Evolutionary conservation across 1,140 invertebrate genomes (phyloP).

Genomic region (Meloidogyne exigua): DNA sequence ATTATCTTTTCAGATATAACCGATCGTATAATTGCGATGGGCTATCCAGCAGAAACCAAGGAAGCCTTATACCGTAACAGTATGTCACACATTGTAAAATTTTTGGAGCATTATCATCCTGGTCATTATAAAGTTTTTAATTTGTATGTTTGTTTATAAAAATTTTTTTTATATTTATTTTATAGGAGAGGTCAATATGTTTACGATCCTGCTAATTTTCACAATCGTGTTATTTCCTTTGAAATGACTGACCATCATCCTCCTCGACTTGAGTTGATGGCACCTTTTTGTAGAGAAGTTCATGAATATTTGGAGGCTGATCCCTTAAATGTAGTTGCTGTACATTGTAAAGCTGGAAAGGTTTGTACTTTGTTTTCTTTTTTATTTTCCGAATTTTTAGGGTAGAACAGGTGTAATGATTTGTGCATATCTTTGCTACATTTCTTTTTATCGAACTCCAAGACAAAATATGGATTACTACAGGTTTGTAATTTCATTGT

Average conservation of each 20-base stretch:
- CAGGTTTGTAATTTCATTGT: conserved; percentile 32
- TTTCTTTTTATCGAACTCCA: conserved; percentile 75
- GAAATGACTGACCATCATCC: conserved; percentile 72
- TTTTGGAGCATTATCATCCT: conserved; percentile 69
- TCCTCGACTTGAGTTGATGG: conserved; percentile 67
- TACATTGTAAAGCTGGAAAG: conserved; percentile 73
- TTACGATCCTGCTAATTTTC: conserved; percentile 69
- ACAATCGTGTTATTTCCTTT: conserved; percentile 68
- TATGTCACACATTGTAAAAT: conserved; percentile 69
- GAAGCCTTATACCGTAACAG: conserved; percentile 70
- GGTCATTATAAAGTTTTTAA: conserved; percentile 71
- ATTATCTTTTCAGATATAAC: conserved; percentile 42
- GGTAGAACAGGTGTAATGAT: conserved; percentile 85
- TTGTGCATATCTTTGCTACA: conserved; percentile 90
- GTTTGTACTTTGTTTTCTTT: not conserved
- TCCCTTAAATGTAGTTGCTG: conserved; percentile 69
- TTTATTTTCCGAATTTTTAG: conserved; percentile 64
- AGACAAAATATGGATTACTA: conserved; percentile 76
- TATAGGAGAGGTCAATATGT: conserved; percentile 67
- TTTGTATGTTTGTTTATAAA: conserved; percentile 64
- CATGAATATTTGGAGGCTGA: conserved; percentile 67
- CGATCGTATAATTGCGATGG: conserved; percentile 54
- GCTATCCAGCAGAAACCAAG: conserved; percentile 69
- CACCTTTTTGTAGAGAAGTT: conserved; percentile 43
- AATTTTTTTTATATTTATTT: conserved; percentile 9